Evolutionary conservation across 2,888 invertebrate species (phyloP).

Genomic region (Ferrisia virgata): DNA sequence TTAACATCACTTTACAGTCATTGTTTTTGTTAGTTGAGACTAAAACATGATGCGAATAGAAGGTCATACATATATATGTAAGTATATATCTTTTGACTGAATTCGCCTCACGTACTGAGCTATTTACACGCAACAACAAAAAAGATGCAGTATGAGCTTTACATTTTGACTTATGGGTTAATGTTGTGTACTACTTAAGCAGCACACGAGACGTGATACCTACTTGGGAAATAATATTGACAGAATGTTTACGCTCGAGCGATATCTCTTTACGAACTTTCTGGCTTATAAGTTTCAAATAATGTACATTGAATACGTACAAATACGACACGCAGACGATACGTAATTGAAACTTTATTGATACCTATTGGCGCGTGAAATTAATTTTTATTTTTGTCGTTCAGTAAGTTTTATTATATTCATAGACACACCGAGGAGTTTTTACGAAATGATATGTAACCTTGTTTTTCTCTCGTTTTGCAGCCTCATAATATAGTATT

Average conservation of each 20-base stretch:
- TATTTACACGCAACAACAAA: background rate
- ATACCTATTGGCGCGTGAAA: conserved; percentile 1
- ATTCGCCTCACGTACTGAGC: background rate
- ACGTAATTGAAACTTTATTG: conserved; percentile 7
- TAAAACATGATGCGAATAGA: background rate
- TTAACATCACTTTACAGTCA: background rate
- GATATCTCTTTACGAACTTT: conserved; percentile 2
- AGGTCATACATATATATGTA: background rate
- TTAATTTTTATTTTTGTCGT: conserved; percentile 3
- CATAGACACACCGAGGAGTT: background rate
- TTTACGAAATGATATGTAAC: background rate
- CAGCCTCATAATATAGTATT: background rate
- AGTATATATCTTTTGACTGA: background rate
- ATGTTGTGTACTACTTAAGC: background rate
- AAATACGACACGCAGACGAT: background rate
- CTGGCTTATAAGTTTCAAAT: background rate
- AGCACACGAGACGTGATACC: background rate
- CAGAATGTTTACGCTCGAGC: background rate
- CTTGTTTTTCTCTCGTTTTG: background rate
- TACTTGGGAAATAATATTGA: background rate
- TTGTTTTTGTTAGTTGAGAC: background rate
- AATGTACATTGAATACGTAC: background rate
- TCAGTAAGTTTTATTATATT: background rate
- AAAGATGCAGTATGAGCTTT: background rate
- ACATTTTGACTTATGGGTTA: background rate